Conservation (phyloP, 1,140 invertebrate genomes). For the Agrypnia vestita region DNA sequence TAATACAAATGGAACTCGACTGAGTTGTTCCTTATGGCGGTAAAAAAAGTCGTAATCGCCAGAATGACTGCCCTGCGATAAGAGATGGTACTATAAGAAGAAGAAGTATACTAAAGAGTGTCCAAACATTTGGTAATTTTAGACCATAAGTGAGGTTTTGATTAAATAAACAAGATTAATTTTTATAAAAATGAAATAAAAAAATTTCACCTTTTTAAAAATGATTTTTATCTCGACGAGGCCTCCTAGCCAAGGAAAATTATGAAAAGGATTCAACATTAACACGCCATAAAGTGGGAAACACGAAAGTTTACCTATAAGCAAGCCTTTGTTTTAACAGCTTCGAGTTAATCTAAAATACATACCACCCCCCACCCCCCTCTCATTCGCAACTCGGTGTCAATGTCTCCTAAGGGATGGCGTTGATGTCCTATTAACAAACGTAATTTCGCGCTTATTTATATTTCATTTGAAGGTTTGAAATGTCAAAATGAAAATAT, state of each 20-base stretch:
- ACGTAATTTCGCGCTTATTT: conserved; percentile 1
- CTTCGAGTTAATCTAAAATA: conserved; percentile 43
- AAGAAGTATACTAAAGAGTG: no score
- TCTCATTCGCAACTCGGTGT: neutral
- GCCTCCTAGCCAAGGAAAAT: neutral
- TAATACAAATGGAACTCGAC: no score
- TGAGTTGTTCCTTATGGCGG: no score
- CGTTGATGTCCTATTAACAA: conserved; percentile 27
- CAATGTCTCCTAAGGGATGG: conserved; percentile 18
- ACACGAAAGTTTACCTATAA: conserved; percentile 29
- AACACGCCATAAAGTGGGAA: conserved; percentile 29
- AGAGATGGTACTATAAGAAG: no score
- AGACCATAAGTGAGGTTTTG: no score
- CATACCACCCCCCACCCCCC: neutral
- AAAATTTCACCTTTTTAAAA: neutral
- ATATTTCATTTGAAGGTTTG: neutral
- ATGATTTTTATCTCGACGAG: neutral
- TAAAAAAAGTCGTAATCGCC: no score
- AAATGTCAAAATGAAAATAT: neutral
- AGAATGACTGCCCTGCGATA: no score
- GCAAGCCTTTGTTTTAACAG: conserved; percentile 42
- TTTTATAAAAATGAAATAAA: neutral
- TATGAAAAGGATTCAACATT: conserved; percentile 29
- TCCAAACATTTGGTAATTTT: no score
- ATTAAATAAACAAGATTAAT: no score